These are phyloP conservation scores for Pseudobourletiella spinata DNA, from an alignment of 1,140 invertebrate species.

Conservation along the genomic window DNA sequence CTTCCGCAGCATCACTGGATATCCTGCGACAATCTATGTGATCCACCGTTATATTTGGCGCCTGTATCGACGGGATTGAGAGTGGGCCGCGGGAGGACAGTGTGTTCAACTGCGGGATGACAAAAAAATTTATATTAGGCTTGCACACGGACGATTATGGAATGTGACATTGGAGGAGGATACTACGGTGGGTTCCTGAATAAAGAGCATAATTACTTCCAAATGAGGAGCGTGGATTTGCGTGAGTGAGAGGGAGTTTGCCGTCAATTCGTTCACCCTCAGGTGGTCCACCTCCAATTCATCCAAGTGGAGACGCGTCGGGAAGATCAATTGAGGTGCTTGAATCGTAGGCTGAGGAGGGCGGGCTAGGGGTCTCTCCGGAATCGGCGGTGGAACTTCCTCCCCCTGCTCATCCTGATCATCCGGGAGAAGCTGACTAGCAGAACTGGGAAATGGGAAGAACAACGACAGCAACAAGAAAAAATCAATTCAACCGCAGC, in stretches of 20 bases:
- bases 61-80: slow-evolving; percentile 13
- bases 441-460: slow-evolving; percentile 1
- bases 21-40: slow-evolving; percentile 17
- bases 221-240: slow-evolving; percentile 25
- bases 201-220: slow-evolving; percentile 25
- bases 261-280: slow-evolving; percentile 29
- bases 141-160: no score
- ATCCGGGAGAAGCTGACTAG: slow-evolving; percentile 1
- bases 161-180: no score
- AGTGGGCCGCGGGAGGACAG: slow-evolving; percentile 22
- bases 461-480: no score
- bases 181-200: no score
- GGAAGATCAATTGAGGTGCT: slow-evolving; percentile 25
- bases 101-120: slow-evolving; percentile 22
- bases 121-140: slow-evolving; percentile 3
- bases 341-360: neutral
- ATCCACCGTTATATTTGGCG: slow-evolving; percentile 19
- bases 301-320: slow-evolving; percentile 30
- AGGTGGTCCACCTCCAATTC: slow-evolving; percentile 35
- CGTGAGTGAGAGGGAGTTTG: slow-evolving; percentile 21
- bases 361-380: neutral
- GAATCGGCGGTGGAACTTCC: slow-evolving; percentile 1
- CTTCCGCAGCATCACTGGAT: slow-evolving; percentile 13
- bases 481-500: no score
- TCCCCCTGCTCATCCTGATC: neutral